Evolutionary conservation across 2,888 invertebrate species (phyloP), one percentile per base, ranked within the genome.

Genomic region (Ctenicera cuprea): DNA sequence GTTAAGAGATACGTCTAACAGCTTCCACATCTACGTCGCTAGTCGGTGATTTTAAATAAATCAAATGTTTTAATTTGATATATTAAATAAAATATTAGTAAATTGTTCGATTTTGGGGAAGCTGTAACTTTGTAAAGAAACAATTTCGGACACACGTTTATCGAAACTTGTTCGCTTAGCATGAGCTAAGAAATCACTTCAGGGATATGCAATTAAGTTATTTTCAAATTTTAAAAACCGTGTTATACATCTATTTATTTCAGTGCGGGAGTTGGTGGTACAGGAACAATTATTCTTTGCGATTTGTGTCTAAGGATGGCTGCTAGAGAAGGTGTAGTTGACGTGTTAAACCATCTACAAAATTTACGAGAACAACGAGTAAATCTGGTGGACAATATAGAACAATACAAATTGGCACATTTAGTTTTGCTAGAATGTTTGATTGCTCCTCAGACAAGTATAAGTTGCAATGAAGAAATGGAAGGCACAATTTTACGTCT

Each of bases 241-340:
- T 38, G 1, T 38, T 11, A 12, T 12, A 11, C 37, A 38, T 38
- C 11, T 38, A n/a, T 12, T 14, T 69, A 18, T 78, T 89, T 87
- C 81, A 90, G 90, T 82, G 91, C 90, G 71, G 91, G 91, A 1
- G 90, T 91, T 18, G 91, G 91, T 1, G 85, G 91, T 75, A 91
- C 91, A 5, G 91, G 91, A 9, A 91, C 90, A 0, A 87, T 91
- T 26, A 88, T 91, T 65, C 85, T 91, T 14, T 88, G 90, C 74
- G 91, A 91, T 79, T 88, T 89, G 66, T 87, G 89, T 75, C 81
- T 91, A 43, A 86, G 89, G 66, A 87, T 87, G 85, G 88, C 88
- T 1, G 85, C 86, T 0, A 82, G 83, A 9, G 87, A 88, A 77
- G 84, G 86, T 38, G 80, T 71, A 8, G 77, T 87, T 5, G 86